phyloP scores from a whole-genome alignment of 2,797 vertebrate species.

The Platalea minor region DNA sequence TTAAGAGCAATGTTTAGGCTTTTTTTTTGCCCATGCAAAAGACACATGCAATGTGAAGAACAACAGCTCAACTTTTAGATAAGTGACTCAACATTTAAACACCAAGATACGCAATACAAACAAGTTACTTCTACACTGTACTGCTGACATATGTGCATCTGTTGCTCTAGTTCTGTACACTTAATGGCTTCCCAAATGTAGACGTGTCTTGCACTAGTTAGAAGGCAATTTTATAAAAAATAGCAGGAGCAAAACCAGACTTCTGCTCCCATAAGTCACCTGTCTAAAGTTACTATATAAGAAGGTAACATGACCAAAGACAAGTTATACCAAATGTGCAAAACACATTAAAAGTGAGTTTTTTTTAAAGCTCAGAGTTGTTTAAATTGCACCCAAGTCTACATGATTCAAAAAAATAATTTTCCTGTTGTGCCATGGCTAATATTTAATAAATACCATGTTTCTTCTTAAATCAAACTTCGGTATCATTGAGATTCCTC shows the following conservation, averaged over 20 bases:
- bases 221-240: conserved; percentile 99
- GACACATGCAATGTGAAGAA: conserved; percentile 99
- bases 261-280: conserved; percentile 92
- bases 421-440: conserved; percentile 96
- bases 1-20: conserved; percentile 94
- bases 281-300: conserved; percentile 94
- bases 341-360: conserved; percentile 99
- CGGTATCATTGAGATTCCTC: conserved; percentile 67
- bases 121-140: conserved; percentile 89
- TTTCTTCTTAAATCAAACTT: conserved; percentile 67
- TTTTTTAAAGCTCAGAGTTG: conserved; percentile 95
- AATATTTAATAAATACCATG: conserved; percentile 89
- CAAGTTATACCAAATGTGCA: conserved; percentile 99
- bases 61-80: conserved; percentile 83
- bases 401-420: conserved; percentile 95
- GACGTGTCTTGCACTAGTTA: conserved; percentile 98
- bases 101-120: conserved; percentile 92
- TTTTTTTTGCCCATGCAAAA: conserved; percentile 96
- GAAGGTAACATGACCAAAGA: conserved; percentile 94
- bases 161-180: conserved; percentile 91
- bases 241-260: conserved; percentile 91
- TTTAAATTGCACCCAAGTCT: conserved; percentile 97
- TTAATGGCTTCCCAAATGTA: conserved; percentile 98
- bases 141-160: conserved; percentile 90
- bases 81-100: conserved; percentile 94